Conservation (phyloP, 1,140 invertebrate genomes). For the Triops longicaudatus region DNA sequence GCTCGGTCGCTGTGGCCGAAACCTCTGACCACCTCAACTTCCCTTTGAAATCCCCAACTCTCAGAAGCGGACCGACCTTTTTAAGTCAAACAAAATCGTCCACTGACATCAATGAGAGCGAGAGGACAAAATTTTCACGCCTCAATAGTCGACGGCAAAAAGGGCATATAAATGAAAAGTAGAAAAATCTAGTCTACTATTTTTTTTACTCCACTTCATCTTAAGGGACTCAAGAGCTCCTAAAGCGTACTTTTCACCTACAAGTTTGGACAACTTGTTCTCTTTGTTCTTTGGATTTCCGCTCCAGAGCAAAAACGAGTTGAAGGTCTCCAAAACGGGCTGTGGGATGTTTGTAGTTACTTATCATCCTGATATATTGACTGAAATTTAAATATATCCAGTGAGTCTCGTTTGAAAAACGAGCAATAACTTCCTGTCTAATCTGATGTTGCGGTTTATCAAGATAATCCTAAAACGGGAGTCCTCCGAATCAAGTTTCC, state of each 20-base stretch:
- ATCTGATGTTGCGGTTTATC: too few species aligned
- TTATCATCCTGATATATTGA: too few species aligned
- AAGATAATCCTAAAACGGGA: too few species aligned
- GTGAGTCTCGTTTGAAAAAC: too few species aligned
- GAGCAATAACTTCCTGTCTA: too few species aligned
- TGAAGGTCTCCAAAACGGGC: not conserved
- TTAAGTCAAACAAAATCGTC: not conserved
- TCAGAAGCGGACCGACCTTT: not conserved
- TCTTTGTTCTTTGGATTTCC: not conserved
- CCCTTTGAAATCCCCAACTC: not conserved
- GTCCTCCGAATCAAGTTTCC: too few species aligned
- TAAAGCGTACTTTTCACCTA: not conserved
- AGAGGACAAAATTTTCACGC: not conserved
- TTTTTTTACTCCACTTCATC: not conserved
- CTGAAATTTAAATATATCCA: too few species aligned
- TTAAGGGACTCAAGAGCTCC: not conserved
- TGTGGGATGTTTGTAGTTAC: too few species aligned
- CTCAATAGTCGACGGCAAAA: not conserved
- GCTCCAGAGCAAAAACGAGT: not conserved
- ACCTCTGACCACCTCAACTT: not conserved
- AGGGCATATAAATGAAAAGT: not conserved
- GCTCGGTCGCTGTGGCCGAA: not conserved
- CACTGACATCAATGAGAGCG: not conserved
- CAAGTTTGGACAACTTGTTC: slow-evolving; percentile 1
- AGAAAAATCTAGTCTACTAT: not conserved